Evolutionary conservation across 1,140 invertebrate genomes (phyloP), one percentile per base, ranked within the genome.

Genomic region (Sycophaga agraensis): DNA sequence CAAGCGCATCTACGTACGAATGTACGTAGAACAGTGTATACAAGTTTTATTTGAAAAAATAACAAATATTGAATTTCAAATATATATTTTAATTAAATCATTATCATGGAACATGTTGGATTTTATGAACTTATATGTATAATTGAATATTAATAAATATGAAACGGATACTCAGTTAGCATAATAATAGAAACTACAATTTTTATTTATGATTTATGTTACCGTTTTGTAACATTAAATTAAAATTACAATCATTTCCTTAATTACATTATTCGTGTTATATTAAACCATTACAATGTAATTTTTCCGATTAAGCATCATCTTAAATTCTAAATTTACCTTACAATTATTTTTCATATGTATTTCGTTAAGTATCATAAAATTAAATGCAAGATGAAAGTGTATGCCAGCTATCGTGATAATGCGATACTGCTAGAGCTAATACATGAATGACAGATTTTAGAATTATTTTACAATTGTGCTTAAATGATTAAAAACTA

Each of bases 401-500:
- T 43, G 14, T 45, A 37, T 39, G 45, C 28, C 24, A 11, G 28
- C 28, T 31, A 6, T 6, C 28, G 28, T n/a, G 11, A 31, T 31
- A 31, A 31, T 31, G 28, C 28, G 28, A 45, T 45, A 5, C 31
- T 16, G 42, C 26, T 35, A 48, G 19, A 39, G 28, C 17, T 50
- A 8, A n/a, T 58, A 19, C 26, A 48, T 58, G 43, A 12, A 4
- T 40, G 24, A 26, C 11, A 11, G n/a, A 14, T 37, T 31, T 50
- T 16, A 16, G 24, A 26, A 39, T 50, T 58, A 34, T 58, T 40
- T 22, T 22, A 28, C 4, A 21, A 4, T 28, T 59, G 26, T n/a
- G 48, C 4, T 35, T 46, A 2, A 22, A 40, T 40, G 70, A 73
- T 82, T 74, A 82, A 70, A 82, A 81, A 66, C 73, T 80, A 63